A percentile compares a stretch with the other conserved stretches of the same genome.
Evolutionary conservation across 1,140 invertebrate genomes (phyloP).

Genomic region (Brachionus rotundiformis): DNA sequence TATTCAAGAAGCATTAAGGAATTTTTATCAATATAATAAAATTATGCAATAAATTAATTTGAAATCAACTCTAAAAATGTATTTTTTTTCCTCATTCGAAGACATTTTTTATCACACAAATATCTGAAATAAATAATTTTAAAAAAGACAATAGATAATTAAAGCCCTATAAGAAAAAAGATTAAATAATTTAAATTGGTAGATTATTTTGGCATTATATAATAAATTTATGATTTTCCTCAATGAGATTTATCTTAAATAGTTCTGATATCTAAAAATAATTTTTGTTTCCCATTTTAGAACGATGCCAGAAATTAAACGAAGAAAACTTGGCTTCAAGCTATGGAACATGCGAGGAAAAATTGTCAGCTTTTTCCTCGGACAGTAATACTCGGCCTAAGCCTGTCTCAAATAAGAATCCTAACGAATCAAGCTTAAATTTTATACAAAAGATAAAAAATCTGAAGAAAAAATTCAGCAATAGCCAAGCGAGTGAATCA

Average conservation of each 20-base stretch:
- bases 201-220: too few species aligned
- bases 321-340: constrained; percentile 19
- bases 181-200: too few species aligned
- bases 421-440: background rate
- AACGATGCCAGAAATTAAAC: constrained; percentile 35
- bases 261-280: too few species aligned
- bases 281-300: background rate
- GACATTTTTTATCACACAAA: too few species aligned
- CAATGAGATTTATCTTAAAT: too few species aligned
- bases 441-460: constrained; percentile 27
- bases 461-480: background rate
- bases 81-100: too few species aligned
- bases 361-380: background rate
- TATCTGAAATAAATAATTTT: too few species aligned
- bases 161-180: too few species aligned
- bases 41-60: background rate
- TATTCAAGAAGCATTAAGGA: background rate
- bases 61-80: background rate
- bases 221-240: too few species aligned
- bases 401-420: background rate
- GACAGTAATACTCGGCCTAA: background rate
- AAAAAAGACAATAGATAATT: too few species aligned
- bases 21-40: background rate
- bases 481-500: background rate
- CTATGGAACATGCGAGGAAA: constrained; percentile 44